Base-by-base conservation (phyloP, 2,888 invertebrate genomes). In the Campaea margaritaria region DNA sequence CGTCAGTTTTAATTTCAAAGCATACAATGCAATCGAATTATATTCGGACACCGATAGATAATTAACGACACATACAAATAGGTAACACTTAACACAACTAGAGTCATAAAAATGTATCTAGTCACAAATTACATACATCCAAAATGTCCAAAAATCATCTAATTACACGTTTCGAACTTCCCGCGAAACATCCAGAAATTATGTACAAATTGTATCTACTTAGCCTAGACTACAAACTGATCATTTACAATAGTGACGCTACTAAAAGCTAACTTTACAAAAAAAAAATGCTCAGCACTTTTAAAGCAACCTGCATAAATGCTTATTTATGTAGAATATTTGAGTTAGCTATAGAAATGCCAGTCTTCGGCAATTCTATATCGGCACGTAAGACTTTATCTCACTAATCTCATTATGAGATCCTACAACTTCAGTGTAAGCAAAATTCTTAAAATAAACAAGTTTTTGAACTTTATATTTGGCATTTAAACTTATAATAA, bases 161-260 rank as follows among this genome's bases (percentile, higher is more conserved):
- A 39, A 36, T 47, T 8, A 16, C 41, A 14, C 42, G 46, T 44
- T 36, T 36, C 9, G 13, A 44, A 28, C 28, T 48, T 21, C 14
- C 16, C 11, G 13, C 12, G 14, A 12, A 36, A 42, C 14, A 49
- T 43, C 2, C 38, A 48, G 21, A 41, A 34, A 39, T 8, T 62
- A 62, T 62, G 8, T 62, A 62, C 62, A 62, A 50, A 60, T 57
- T 57, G 53, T 54, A 45, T 11, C 57, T 57, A 58, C 57, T 62
- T 57, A 62, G 2, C 14, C 43, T 55, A 55, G 8, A 9, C 13
- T 43, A 51, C 10, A 14, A 15, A 15, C 15, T 15, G 15, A 7
- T 11, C 8, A 36, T 1, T 31, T 36, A 36, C 12, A 12, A 36
- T 41, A 41, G 1, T 8, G 14, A 41, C 13, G 14, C 13, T 0